Evolutionary conservation across 2,113 vertebrate species (phyloP), one percentile per base, ranked within the genome.

Genomic region (Myocastor coypus): DNA sequence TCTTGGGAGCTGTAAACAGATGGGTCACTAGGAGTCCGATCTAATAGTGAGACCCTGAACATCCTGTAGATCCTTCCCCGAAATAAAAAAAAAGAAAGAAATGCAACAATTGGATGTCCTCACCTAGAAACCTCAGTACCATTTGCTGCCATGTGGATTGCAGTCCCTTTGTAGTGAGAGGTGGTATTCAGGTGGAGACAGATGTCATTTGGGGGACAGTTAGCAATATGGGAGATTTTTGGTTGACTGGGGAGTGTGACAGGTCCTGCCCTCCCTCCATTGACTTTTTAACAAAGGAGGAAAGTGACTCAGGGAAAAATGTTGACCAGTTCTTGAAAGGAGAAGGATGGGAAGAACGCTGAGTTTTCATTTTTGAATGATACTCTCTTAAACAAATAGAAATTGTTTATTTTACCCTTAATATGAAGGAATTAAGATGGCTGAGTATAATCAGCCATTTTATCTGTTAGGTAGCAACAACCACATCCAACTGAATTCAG

Each of bases 351-450:
- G 42, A 68, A 89, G 30, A 83, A 78, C 61, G 85, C 57, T 78
- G 12, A 55, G 12, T 82, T 93, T 93, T 63, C 42, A 1, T 66
- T 92, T 86, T 59, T 75, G 50, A 90, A 3, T 64, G 40, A 42
- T 66, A 37, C 20, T 87, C 84, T 32, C 82, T 86, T 87, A 87
- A 73, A 30, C 95, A 87, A 84, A 73, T 89, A 57, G 26, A 83
- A 93, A 69, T 26, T 46, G 24, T 28, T 11, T 81, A 4, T 87
- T 88, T 64, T 30, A 12, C 7, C 78, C 16, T 89, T 28, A 12
- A 14, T 71, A 61, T 80, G 16, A 97, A 32, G 80, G 82, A 89
- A 94, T 82, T 96, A 94, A 93, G 55, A 89, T 71, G 26, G 22
- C 50, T 78, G 66, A 86, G 77, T 89, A 32, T 86, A 81, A 71